These are phyloP conservation scores for Bacillus rossius DNA, from an alignment of 1,140 invertebrate genomes.

Conservation along the genomic window DNA sequence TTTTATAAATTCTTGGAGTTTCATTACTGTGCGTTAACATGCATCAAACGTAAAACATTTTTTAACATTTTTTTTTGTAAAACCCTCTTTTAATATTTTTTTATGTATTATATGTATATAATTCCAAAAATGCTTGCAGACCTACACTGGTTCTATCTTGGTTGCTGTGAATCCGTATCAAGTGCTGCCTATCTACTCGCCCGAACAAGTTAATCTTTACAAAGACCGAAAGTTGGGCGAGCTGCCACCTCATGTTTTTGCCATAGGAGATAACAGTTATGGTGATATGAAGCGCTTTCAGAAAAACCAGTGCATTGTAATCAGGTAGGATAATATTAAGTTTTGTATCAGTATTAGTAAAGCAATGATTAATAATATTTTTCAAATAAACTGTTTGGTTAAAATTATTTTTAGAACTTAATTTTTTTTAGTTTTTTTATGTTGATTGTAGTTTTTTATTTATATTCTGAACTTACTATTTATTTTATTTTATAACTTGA, in stretches of 20 bases:
- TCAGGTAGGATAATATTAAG: constrained; percentile 58
- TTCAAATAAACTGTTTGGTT: not conserved
- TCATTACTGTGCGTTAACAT: not conserved
- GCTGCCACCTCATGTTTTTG: constrained; percentile 89
- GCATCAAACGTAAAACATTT: not conserved
- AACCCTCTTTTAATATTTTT: no score
- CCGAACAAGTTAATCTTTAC: constrained; percentile 79
- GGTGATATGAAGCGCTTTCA: constrained; percentile 67
- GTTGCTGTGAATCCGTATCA: constrained; percentile 94
- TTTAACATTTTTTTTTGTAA: not conserved
- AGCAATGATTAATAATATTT: no score
- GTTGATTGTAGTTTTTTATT: no score
- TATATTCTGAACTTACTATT: no score
- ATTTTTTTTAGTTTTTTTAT: not conserved
- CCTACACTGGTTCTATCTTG: constrained; percentile 88
- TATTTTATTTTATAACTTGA: no score
- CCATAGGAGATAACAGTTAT: constrained; percentile 86
- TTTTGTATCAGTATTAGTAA: no score
- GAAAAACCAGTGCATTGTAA: constrained; percentile 87
- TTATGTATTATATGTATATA: constrained; percentile 15
- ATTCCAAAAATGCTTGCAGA: constrained; percentile 55
- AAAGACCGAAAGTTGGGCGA: constrained; percentile 76
- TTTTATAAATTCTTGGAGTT: not conserved
- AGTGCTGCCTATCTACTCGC: constrained; percentile 86
- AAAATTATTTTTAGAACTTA: not conserved